Conservation (phyloP, 2,888 invertebrate genomes). For the Lasioglossum lativentre region DNA sequence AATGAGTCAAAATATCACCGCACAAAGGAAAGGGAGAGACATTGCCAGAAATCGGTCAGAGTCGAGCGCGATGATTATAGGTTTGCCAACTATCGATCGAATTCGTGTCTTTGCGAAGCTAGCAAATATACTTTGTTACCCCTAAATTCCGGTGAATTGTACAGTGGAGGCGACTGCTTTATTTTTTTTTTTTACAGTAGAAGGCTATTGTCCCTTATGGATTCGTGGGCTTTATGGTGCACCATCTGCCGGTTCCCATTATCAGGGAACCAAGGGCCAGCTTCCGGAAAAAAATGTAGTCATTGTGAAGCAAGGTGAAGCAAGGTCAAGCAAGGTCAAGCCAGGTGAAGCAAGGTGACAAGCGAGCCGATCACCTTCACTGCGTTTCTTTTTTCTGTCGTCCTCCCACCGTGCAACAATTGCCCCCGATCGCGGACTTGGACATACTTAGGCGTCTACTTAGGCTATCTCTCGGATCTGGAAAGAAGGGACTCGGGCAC, state of each 20-base stretch:
- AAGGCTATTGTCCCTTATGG: neutral
- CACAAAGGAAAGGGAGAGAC: neutral
- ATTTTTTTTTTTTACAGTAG: too few relatives aligned
- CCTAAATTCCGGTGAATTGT: neutral
- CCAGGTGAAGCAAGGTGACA: too few relatives aligned
- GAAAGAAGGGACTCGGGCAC: too few relatives aligned
- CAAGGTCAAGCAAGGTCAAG: too few relatives aligned
- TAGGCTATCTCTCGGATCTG: neutral
- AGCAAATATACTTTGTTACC: neutral
- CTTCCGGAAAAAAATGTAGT: neutral
- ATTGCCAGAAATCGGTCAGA: neutral
- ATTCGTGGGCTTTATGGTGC: neutral
- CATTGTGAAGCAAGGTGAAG: neutral
- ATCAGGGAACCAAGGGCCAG: neutral
- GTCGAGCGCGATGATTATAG: neutral
- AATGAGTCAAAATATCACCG: neutral
- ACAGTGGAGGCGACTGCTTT: neutral
- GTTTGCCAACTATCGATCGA: neutral
- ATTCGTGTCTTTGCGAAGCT: too few relatives aligned
- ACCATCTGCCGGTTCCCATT: neutral
- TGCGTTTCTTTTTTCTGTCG: neutral
- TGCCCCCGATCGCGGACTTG: neutral
- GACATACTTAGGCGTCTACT: too few relatives aligned
- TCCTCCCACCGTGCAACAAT: neutral
- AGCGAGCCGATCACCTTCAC: neutral